Base-by-base conservation (phyloP, 2,113 vertebrate species). In the Uropsilus gracilis region DNA sequence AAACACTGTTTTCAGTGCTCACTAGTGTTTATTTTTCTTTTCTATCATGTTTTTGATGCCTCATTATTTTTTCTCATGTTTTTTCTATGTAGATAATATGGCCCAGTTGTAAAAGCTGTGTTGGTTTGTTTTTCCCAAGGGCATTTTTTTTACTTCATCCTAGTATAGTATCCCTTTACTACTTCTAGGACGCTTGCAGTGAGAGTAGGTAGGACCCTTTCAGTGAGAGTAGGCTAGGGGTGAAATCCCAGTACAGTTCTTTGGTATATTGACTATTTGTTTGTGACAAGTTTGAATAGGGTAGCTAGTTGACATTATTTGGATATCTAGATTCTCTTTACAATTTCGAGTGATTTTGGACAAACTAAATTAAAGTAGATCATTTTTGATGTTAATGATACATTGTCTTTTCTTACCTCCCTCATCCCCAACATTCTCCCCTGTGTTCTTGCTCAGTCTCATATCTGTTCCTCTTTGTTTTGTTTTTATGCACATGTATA, bases 331-430 rank as follows among this genome's bases (percentile, higher is more conserved):
- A 46, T 86, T 94, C 28, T 44, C 3, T 64, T 93, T 59, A 83
- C 69, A 86, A 37, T 91, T 82, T 72, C 37, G n/a, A 68, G 16
- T 81, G n/a, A 55, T 86, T 75, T 94, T 30, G 42, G 46, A 82
- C 6, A 83, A 46, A 28, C 46, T 82, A 64, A 42, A 77, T 80
- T 87, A n/a, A 93, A 66, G 34, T 71, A 44, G 30, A 34, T 89
- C 39, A n/a, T 85, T 93, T 66, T 34, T 94, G 39, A 68, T 95
- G 55, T 93, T 83, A 72, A 42, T 63, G 75, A 14, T 90, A 88
- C 66, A 42, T 75, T 48, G 4, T n/a, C 63, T 77, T 57, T 64
- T 61, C 8, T 61, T 53, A 53, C 9, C 50, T 53, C 17, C 50
- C 17, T 53, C 9, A 53, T 53, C 28, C 28, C 28, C 28, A 30